A percentile compares a stretch with the other conserved stretches of the same genome.
Evolutionary conservation across 1,140 invertebrate genomes (phyloP).

Genomic region (Polypedilum vanderplanki): DNA sequence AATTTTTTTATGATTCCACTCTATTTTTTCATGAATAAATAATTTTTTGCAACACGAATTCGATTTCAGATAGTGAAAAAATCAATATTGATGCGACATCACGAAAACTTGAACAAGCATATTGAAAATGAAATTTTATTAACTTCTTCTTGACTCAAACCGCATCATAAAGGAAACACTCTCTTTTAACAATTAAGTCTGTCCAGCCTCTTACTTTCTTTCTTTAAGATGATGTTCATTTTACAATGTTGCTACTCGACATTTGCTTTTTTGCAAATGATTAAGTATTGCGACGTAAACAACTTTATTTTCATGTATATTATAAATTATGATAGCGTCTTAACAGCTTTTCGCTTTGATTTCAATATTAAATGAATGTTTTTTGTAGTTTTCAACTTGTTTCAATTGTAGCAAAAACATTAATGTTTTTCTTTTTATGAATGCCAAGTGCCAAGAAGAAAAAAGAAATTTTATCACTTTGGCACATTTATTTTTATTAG

Average conservation of each 20-base stretch:
- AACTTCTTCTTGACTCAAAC: not conserved
- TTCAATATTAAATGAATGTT: too few species aligned
- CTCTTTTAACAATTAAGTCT: slow-evolving; percentile 22
- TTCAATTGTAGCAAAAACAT: not conserved
- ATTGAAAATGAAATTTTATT: not conserved
- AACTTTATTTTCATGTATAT: too few species aligned
- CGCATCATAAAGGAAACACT: not conserved
- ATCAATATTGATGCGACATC: not conserved
- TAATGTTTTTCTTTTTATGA: not conserved
- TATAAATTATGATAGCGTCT: too few species aligned
- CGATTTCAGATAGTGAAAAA: not conserved
- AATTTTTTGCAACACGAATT: not conserved
- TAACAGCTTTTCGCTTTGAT: too few species aligned
- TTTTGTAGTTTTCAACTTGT: too few species aligned
- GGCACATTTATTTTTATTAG: not conserved
- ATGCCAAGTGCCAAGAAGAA: not conserved
- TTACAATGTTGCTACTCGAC: too few species aligned
- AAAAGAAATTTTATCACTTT: slow-evolving; percentile 2
- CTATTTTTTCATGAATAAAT: not conserved
- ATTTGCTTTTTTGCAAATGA: too few species aligned
- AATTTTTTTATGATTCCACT: not conserved
- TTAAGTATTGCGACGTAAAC: too few species aligned
- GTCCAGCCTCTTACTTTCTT: not conserved
- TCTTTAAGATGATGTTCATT: not conserved
- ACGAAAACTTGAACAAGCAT: not conserved